Base-by-base conservation (phyloP, 2,888 invertebrate genomes). In the Diaphora mendica region DNA sequence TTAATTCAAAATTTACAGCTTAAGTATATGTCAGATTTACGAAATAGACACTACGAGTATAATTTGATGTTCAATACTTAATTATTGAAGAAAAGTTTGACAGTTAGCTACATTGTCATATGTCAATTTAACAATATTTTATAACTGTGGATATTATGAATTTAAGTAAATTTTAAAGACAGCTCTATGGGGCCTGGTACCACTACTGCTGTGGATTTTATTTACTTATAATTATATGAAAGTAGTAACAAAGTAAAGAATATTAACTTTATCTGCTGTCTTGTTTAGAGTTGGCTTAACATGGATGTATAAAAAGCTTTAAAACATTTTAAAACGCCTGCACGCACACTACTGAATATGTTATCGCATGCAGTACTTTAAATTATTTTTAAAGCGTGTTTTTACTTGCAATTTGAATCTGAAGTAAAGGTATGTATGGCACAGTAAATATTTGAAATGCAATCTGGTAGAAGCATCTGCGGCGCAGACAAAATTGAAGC, bases 401-500 rank as follows among this genome's bases (percentile, higher is more conserved):
- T 51, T 51, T 23, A 23, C 4, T 51, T 51, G 51, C 23, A 51
- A 51, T 17, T 23, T 8, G 23, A 23, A 51, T 23, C 8, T 9
- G 23, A 51, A 51, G 23, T 51, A 51, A 8, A n/a, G 0, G n/a
- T n/a, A n/a, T 55, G 23, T n/a, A n/a, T 55, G 23, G 9, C 11
- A n/a, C n/a, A 55, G 11, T 23, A 55, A 55, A 55, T 55, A 55
- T 55, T 55, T 9, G 0, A n/a, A n/a, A 55, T 8, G 9, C 51
- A 55, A 55, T n/a, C 51, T n/a, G 51, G n/a, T n/a, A n/a, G n/a
- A 55, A 55, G 51, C 23, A n/a, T 55, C 23, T n/a, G 9, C n/a
- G n/a, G 23, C n/a, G n/a, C n/a, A 55, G 15, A 26, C 4, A 30
- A 77, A 81, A 79, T 51, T 75, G 62, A 78, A 84, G 79, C 78